Evolutionary conservation across 2,113 vertebrate genomes (phyloP), one percentile per base, ranked within the genome.

Genomic region (Jaculus jaculus): DNA sequence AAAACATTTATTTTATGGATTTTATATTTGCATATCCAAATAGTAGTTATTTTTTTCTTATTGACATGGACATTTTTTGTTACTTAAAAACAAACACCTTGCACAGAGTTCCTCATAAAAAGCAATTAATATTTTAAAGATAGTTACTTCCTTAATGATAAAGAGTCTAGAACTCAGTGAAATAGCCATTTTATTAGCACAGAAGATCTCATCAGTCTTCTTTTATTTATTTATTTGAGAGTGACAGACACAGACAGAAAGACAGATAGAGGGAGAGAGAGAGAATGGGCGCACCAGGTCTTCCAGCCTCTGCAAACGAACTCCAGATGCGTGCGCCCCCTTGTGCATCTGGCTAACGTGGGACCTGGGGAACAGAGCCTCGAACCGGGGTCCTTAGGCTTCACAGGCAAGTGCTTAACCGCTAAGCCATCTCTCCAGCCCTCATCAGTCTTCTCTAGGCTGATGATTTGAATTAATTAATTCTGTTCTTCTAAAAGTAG

Each of bases 1-100:
- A 89, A 95, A 95, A 92, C 54, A 69, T 92, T 96, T 96, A 37
- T 90, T 95, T 92, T 84, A 30, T 79, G 81, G 32, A 78, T 96
- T 94, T 94, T 17, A n/a, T 91, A n/a, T 96, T 95, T 95, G 90
- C 18, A 71, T 78, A 93, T 90, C 24, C n/a, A 78, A 61, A 93
- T 47, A 90, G 92, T 18, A 58, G 77, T 21, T 69, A 72, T 80
- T 61, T 81, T 94, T 75, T 95, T 93, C 51, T 94, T 90, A 79
- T 39, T 93, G 85, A 20, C 54, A 75, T 51, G 16, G 79, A 83
- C 8, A 47, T 9, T 73, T 91, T 78, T 94, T 92, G n/a, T 89
- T 12, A 87, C 66, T 86, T 80, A 92, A 80, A 92, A 89, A 71
- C 8, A 81, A 72, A 87, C 12, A 17, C 30, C 58, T 85, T 90